Evolutionary conservation across 2,113 vertebrate genomes (phyloP), one percentile per base, ranked within the genome.

Genomic region (Picathartes gymnocephalus): DNA sequence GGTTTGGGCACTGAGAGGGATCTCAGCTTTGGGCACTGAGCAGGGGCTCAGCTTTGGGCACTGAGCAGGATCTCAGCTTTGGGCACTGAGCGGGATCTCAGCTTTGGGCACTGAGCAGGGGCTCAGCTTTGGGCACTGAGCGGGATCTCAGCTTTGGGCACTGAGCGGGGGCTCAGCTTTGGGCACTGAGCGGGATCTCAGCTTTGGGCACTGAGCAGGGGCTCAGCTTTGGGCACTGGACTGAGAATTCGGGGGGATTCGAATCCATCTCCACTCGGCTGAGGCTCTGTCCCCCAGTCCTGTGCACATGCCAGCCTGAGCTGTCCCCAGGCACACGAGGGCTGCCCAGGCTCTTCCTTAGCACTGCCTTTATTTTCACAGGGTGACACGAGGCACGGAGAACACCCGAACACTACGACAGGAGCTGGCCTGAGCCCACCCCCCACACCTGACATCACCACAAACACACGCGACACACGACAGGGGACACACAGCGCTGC

Each of bases 321-420:
- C 85, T 17, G 57, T 39, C 72, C 82, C 71, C 35, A 25, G 30
- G 19, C 71, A 39, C 35, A 24, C n/a, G 4, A 42, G 30, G 22
- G 27, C 6, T 3, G 45, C 7, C 61, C 56, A 27, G 16, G 8
- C 23, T 20, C 27, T 40, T 93, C 66, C 83, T 95, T 69, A 91
- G 92, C 72, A 1, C 79, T 92, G 84, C 20, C 62, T 97, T 97
- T 97, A 97, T 97, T 97, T 73, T 22, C 28, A 89, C 33, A 28
- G 68, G 48, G 76, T 61, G 89, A 82, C 95, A 89, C 58, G 33
- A 70, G 90, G 86, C 82, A 78, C 13, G 21, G 84, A 35, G 69
- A 60, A 83, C 92, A 90, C 10, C 87, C 81, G 73, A 88, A 90
- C 77, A 69, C 85, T 4, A 82, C 2, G 9, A 84, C 24, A 33